A percentile compares a stretch with the other conserved stretches of the same genome.
Evolutionary conservation across 1,140 invertebrate species (phyloP).

Genomic region (Neodiprion pinetum): DNA sequence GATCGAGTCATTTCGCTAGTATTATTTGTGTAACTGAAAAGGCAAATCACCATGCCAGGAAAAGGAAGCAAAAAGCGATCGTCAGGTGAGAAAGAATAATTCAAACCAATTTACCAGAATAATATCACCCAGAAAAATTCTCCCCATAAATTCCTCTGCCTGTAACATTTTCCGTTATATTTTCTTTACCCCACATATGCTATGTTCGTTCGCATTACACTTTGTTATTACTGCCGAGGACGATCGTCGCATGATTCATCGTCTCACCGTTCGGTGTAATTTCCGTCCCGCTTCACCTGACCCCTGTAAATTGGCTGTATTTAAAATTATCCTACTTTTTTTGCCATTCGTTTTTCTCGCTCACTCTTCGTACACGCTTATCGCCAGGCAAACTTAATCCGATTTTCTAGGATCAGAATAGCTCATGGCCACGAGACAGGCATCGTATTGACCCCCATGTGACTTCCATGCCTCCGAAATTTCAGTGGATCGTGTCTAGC

Average conservation of each 20-base stretch:
- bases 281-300: too few species aligned
- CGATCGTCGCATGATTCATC: too few species aligned
- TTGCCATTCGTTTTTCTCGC: too few species aligned
- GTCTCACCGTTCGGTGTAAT: too few species aligned
- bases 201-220: background rate
- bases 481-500: background rate
- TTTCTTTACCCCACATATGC: background rate
- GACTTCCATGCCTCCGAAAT: constrained; percentile 1
- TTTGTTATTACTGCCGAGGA: background rate
- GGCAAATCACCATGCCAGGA: constrained; percentile 52
- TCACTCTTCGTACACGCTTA: too few species aligned
- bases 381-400: too few species aligned
- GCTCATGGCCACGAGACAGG: constrained; percentile 4
- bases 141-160: too few species aligned
- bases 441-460: background rate
- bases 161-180: too few species aligned
- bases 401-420: background rate
- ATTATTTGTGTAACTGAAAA: constrained; percentile 54
- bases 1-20: constrained; percentile 54
- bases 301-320: too few species aligned
- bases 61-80: constrained; percentile 55
- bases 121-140: too few species aligned
- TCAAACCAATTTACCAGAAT: background rate
- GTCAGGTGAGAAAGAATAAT: constrained; percentile 42
- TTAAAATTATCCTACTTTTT: too few species aligned